Conservation (phyloP, 2,113 vertebrate species). For the Genyomyrus donnyi region DNA sequence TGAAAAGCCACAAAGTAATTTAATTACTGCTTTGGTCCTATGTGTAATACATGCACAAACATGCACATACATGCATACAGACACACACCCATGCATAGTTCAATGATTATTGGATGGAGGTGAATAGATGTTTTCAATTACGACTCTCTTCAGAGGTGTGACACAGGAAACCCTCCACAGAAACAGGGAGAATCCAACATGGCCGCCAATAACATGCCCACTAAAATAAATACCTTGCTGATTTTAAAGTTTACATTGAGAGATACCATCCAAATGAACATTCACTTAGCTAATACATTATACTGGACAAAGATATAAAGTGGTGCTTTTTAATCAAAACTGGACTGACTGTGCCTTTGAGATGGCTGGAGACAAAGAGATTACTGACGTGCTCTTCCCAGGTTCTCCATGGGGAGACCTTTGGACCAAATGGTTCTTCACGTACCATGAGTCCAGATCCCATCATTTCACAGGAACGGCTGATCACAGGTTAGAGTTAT, state of each 20-base stretch:
- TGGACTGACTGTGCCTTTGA: conserved; percentile 34
- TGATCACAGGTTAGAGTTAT: neutral
- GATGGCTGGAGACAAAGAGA: conserved; percentile 26
- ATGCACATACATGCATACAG: neutral
- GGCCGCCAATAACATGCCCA: neutral
- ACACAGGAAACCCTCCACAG: neutral
- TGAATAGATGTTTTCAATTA: conserved; percentile 20
- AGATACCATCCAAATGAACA: conserved; percentile 31
- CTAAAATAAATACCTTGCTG: neutral
- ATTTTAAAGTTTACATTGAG: neutral
- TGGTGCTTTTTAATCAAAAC: conserved; percentile 38
- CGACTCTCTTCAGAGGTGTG: neutral
- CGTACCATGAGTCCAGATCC: conserved; percentile 16
- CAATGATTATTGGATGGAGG: neutral
- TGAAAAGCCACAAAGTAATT: neutral
- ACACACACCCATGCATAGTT: neutral
- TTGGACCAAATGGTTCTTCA: conserved; percentile 15
- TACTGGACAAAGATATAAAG: conserved; percentile 26
- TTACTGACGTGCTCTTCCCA: conserved; percentile 11
- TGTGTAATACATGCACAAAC: neutral
- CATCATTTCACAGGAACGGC: conserved; percentile 7
- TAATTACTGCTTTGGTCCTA: neutral
- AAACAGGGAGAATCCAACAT: neutral
- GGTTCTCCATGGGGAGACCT: conserved; percentile 31
- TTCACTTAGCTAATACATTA: conserved; percentile 21